Conservation (phyloP, 2,797 vertebrate genomes). For the Lindbergichthys nudifrons region DNA sequence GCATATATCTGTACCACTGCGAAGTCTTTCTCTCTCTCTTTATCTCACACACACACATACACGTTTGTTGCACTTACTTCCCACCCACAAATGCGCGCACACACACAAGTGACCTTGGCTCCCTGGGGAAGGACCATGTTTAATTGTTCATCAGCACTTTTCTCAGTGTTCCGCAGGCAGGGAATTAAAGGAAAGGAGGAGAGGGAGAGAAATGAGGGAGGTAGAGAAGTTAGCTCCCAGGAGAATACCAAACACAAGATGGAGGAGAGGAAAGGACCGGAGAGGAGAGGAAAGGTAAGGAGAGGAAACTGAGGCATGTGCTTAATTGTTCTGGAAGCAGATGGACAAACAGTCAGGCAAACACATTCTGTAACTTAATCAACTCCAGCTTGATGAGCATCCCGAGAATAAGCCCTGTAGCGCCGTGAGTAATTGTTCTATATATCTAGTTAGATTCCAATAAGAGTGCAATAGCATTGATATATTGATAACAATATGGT, state of each 20-base stretch:
- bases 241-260: slow-evolving; percentile 35
- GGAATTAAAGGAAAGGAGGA: slow-evolving; percentile 68
- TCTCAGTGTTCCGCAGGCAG: slow-evolving; percentile 65
- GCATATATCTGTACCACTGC: slow-evolving; percentile 54
- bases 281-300: neutral
- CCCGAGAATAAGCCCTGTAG: slow-evolving; percentile 62
- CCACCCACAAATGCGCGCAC: neutral
- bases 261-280: slow-evolving; percentile 3
- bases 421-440: slow-evolving; percentile 69
- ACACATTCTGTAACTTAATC: slow-evolving; percentile 74
- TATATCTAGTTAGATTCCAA: slow-evolving; percentile 76
- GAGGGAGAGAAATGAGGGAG: slow-evolving; percentile 53
- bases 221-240: slow-evolving; percentile 56
- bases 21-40: slow-evolving; percentile 44
- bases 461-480: slow-evolving; percentile 66
- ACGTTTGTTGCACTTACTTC: slow-evolving; percentile 26
- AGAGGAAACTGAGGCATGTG: slow-evolving; percentile 49
- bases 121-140: slow-evolving; percentile 73
- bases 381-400: slow-evolving; percentile 71
- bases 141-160: slow-evolving; percentile 84
- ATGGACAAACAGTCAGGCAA: slow-evolving; percentile 74
- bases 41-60: slow-evolving; percentile 5
- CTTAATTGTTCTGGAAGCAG: slow-evolving; percentile 73
- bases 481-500: slow-evolving; percentile 77
- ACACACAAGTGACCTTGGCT: slow-evolving; percentile 64